phyloP scores from a whole-genome alignment of 2,888 invertebrate genomes.

The Caenorhabditis doughertyi region DNA sequence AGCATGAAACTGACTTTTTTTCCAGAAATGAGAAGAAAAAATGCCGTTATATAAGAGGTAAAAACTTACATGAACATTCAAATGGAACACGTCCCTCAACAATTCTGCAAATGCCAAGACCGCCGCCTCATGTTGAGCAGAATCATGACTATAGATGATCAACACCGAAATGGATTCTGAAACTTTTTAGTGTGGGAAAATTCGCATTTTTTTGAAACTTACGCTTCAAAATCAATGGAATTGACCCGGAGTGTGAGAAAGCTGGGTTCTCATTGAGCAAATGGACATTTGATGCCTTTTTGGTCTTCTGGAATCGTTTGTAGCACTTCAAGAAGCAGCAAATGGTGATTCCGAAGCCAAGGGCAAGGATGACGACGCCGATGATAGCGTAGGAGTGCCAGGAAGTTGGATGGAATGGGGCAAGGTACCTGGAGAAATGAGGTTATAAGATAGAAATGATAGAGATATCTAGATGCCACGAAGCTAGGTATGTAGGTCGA shows the following conservation, averaged over 20 bases:
- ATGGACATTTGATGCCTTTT: conserved; percentile 25
- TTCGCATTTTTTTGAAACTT: not conserved
- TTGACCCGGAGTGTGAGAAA: conserved; percentile 25
- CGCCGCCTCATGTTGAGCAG: conserved; percentile 78
- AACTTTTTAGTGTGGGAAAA: not conserved
- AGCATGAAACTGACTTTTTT: too few relatives aligned
- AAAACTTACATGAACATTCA: conserved; percentile 76
- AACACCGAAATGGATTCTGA: conserved; percentile 72
- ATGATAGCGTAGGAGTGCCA: conserved; percentile 43
- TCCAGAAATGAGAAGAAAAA: too few relatives aligned
- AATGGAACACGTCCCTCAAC: conserved; percentile 74
- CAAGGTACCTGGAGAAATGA: not conserved
- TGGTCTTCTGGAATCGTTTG: conserved; percentile 9
- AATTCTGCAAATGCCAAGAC: conserved; percentile 80
- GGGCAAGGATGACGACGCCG: not conserved
- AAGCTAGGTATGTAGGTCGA: too few relatives aligned
- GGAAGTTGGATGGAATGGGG: too few relatives aligned
- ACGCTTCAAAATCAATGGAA: conserved; percentile 52
- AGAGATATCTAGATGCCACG: too few relatives aligned
- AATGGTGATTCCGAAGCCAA: not conserved
- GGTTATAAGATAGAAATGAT: not conserved
- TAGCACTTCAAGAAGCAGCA: conserved; percentile 34
- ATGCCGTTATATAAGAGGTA: too few relatives aligned
- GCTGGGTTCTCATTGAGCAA: conserved; percentile 32
- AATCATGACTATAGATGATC: conserved; percentile 81